These are phyloP conservation scores for Eonycteris spelaea DNA, from an alignment of 2,113 vertebrate species.

Conservation along the genomic window DNA sequence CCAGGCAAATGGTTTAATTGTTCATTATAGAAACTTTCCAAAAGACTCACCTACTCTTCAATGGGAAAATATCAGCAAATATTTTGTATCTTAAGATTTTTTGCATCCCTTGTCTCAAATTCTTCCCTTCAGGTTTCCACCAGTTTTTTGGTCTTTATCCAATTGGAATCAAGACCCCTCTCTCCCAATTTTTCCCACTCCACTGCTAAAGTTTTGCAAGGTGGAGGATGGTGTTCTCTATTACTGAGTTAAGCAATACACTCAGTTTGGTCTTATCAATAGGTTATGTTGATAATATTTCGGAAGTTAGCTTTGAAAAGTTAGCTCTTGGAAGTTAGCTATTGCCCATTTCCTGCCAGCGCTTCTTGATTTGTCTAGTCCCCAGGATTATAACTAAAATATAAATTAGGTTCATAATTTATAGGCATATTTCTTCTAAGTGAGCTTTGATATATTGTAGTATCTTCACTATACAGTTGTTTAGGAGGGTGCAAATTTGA, in stretches of 20 bases:
- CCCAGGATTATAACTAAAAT: not conserved
- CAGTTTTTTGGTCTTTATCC: not conserved
- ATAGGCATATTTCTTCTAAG: not conserved
- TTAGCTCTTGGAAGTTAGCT: no score
- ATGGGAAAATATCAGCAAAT: not conserved
- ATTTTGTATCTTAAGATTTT: not conserved
- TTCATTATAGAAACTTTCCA: not conserved
- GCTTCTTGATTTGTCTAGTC: not conserved
- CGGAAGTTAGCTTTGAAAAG: not conserved
- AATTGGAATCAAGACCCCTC: not conserved
- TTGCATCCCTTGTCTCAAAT: not conserved
- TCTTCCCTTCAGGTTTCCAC: not conserved
- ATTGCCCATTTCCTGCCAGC: no score
- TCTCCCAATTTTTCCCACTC: fast-evolving
- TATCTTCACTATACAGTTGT: not conserved
- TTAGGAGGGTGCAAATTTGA: not conserved
- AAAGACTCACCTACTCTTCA: not conserved
- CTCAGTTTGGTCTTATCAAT: not conserved
- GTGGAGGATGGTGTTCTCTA: fast-evolving
- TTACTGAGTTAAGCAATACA: not conserved
- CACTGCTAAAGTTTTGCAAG: not conserved
- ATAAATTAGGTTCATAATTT: not conserved
- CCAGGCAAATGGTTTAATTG: not conserved
- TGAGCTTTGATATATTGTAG: not conserved
- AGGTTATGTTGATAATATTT: not conserved